phyloP scores from a whole-genome alignment of 2,888 invertebrate species.

The Escarpia spicata region DNA sequence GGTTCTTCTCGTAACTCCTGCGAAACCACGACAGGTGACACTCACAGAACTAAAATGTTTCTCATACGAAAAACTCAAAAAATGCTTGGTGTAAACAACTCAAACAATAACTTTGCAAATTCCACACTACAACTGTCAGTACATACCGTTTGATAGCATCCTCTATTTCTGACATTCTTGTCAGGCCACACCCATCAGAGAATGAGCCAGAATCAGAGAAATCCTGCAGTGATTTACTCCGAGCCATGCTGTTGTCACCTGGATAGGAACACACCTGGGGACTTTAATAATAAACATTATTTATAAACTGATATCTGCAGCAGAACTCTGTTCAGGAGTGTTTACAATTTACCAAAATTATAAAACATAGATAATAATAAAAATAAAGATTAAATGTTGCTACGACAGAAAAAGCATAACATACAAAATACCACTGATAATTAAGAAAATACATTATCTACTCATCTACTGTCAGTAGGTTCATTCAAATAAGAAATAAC shows the following conservation, averaged over 20 bases:
- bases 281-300: no score
- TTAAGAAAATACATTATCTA: no score
- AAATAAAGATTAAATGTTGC: no score
- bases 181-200: background rate
- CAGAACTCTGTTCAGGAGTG: no score
- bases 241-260: background rate
- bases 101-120: background rate
- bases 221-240: background rate
- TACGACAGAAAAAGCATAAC: no score
- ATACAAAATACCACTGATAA: no score
- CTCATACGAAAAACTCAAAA: background rate
- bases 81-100: background rate
- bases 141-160: background rate
- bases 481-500: no score
- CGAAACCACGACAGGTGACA: background rate
- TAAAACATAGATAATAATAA: no score
- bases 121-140: background rate
- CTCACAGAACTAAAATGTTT: background rate
- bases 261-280: background rate
- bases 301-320: no score
- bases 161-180: conserved; percentile 17
- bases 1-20: conserved; percentile 31
- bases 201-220: background rate
- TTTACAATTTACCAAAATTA: no score
- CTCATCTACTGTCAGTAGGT: no score